Percentiles rank a stretch among this genome's conserved stretches.
phyloP scores from a whole-genome alignment of 1,140 invertebrate genomes.

The Macrocentrus cingulum region DNA sequence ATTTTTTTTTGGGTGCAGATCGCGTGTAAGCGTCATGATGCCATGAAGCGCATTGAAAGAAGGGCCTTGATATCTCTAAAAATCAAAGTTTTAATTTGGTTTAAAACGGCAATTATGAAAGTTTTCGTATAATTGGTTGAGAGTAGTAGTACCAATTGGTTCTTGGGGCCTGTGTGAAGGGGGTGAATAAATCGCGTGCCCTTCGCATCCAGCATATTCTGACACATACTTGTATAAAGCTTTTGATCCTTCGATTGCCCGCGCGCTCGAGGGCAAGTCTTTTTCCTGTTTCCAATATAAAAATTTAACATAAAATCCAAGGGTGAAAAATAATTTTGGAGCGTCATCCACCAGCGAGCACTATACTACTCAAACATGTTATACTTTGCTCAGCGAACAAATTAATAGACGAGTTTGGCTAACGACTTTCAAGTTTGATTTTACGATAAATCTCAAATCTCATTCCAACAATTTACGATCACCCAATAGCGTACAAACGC shows the following conservation, averaged over 20 bases:
- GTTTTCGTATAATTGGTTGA: slow-evolving; percentile 48
- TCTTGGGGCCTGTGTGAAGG: slow-evolving; percentile 11
- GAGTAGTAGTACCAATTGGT: slow-evolving; percentile 26
- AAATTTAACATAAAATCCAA: background rate
- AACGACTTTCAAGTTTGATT: slow-evolving; percentile 48
- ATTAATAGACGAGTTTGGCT: slow-evolving; percentile 45
- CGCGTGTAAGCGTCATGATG: slow-evolving; percentile 13
- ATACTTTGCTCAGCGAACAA: slow-evolving; percentile 37
- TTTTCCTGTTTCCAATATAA: background rate
- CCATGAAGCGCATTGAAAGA: background rate
- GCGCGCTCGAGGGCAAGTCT: slow-evolving; percentile 28
- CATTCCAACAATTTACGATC: slow-evolving; percentile 38
- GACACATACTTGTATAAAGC: slow-evolving; percentile 25
- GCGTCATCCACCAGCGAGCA: slow-evolving; percentile 11
- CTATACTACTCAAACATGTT: slow-evolving; percentile 20
- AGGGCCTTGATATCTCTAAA: slow-evolving; percentile 35
- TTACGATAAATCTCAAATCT: slow-evolving; percentile 43
- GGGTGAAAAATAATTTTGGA: slow-evolving; percentile 7
- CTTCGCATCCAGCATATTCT: background rate
- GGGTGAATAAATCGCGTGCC: slow-evolving; percentile 18
- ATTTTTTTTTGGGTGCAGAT: background rate
- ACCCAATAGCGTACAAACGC: background rate
- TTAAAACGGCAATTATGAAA: slow-evolving; percentile 51
- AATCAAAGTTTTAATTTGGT: slow-evolving; percentile 55
- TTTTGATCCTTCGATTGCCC: slow-evolving; percentile 25